Evolutionary conservation across 2,888 invertebrate species (phyloP).

Genomic region (Acrobasis consociella): DNA sequence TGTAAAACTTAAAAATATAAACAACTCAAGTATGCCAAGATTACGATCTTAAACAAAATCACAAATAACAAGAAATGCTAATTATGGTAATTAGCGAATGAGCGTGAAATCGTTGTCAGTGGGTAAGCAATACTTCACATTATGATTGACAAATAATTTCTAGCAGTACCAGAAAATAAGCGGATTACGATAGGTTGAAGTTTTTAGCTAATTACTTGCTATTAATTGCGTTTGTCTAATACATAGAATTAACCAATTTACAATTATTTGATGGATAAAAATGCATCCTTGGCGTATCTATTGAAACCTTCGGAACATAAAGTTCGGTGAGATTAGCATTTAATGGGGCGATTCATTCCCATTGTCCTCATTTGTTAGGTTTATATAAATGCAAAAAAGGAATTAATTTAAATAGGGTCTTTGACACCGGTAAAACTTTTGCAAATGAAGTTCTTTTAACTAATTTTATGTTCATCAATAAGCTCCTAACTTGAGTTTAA

Average conservation of each 20-base stretch:
- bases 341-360: background rate
- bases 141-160: background rate
- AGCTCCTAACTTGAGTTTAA: too few relatives aligned
- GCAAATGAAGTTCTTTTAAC: too few relatives aligned
- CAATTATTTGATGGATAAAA: background rate
- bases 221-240: too few relatives aligned
- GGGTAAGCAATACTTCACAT: background rate
- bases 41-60: background rate
- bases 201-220: too few relatives aligned
- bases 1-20: background rate
- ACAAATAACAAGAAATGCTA: background rate
- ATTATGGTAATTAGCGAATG: background rate
- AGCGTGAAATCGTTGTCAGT: background rate
- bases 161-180: background rate
- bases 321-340: background rate
- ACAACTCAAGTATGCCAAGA: background rate
- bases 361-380: background rate
- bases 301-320: background rate
- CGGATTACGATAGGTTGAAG: too few relatives aligned
- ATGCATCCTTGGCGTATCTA: background rate
- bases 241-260: background rate
- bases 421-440: background rate
- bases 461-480: too few relatives aligned
- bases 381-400: background rate
- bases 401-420: background rate